phyloP scores from a whole-genome alignment of 2,113 vertebrate species.

The Hippolais icterina region DNA sequence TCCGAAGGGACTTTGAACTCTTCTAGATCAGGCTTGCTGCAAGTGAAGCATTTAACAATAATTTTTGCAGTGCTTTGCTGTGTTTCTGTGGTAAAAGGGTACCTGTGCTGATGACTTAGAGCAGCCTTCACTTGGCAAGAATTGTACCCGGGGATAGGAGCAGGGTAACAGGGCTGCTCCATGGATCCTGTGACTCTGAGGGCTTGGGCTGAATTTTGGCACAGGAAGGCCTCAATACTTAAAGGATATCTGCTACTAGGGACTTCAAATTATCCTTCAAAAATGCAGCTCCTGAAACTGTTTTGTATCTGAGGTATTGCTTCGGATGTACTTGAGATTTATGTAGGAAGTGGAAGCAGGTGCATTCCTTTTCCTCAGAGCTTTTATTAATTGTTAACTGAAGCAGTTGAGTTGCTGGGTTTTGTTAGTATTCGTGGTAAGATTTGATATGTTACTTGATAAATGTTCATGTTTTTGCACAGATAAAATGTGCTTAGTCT shows the following conservation, averaged over 20 bases:
- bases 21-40: background rate
- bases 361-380: background rate
- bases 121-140: background rate
- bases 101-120: background rate
- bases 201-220: background rate
- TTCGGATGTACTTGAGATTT: background rate
- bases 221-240: background rate
- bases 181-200: rapidly evolving
- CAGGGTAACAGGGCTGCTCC: background rate
- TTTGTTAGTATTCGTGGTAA: background rate
- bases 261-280: background rate
- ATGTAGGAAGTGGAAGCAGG: background rate
- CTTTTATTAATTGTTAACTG: constrained; percentile 23
- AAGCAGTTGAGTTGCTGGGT: background rate
- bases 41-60: background rate
- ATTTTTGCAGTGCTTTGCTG: background rate
- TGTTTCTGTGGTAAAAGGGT: background rate
- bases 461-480: background rate
- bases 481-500: background rate
- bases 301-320: background rate
- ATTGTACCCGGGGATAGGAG: rapidly evolving
- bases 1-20: background rate
- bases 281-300: background rate
- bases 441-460: background rate
- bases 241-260: background rate